These are phyloP conservation scores for Crocuta crocuta DNA, from an alignment of 2,113 vertebrate species.

Conservation along the genomic window DNA sequence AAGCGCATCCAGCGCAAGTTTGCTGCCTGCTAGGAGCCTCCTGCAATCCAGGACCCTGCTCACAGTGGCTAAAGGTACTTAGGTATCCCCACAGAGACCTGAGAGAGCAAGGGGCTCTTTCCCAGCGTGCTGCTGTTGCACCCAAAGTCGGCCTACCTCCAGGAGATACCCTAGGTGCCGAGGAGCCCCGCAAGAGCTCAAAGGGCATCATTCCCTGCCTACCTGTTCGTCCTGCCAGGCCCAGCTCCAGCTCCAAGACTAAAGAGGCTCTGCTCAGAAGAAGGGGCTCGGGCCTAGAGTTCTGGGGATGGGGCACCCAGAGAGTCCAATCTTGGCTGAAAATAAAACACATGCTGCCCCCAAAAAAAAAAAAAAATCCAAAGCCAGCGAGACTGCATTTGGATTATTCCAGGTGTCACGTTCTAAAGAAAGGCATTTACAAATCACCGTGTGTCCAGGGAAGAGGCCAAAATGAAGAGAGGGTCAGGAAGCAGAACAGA, in stretches of 20 bases:
- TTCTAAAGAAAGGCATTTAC: neutral
- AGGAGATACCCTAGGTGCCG: neutral
- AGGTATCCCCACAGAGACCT: neutral
- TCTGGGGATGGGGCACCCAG: neutral
- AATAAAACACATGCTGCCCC: constrained; percentile 69
- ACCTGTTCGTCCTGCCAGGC: neutral
- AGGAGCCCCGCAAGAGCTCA: neutral
- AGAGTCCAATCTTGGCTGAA: neutral
- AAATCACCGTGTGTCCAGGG: neutral
- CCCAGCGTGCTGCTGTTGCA: neutral
- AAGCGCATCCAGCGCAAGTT: constrained; percentile 90
- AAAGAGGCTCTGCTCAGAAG: neutral
- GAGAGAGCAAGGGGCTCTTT: neutral
- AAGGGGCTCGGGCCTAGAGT: neutral
- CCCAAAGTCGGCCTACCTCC: neutral
- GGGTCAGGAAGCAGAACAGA: neutral
- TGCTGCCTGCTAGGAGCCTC: constrained; percentile 73
- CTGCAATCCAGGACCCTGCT: neutral
- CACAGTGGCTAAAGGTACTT: neutral
- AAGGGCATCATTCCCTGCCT: neutral
- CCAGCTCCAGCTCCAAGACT: neutral
- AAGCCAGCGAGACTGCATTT: neutral
- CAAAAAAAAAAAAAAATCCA: no score
- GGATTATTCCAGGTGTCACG: neutral
- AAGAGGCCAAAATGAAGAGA: neutral